Conservation (phyloP, 2,113 vertebrate species). For the Dryoscopus gambensis region DNA sequence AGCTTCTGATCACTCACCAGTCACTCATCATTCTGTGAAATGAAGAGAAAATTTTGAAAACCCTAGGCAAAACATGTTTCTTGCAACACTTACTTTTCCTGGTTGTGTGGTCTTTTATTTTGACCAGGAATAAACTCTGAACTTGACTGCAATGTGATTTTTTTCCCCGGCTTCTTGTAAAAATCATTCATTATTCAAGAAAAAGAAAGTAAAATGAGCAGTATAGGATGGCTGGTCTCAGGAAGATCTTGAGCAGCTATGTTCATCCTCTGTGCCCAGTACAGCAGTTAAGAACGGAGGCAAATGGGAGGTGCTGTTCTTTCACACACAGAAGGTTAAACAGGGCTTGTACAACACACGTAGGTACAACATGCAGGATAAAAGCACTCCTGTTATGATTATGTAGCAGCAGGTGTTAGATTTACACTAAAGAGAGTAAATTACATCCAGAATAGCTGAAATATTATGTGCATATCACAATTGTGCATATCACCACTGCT, state of each 20-base stretch:
- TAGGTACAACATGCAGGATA: neutral
- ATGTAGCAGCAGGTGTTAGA: neutral
- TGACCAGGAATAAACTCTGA: neutral
- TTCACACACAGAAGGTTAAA: neutral
- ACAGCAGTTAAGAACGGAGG: rapidly evolving
- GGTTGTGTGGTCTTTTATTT: neutral
- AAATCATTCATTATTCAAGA: neutral
- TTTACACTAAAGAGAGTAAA: neutral
- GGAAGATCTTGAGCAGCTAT: neutral
- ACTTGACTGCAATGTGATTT: neutral
- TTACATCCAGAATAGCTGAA: neutral
- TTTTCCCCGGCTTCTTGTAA: neutral
- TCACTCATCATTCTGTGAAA: no score
- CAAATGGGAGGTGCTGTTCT: rapidly evolving
- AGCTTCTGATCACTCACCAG: neutral
- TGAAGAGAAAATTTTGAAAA: neutral
- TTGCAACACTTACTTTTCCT: neutral
- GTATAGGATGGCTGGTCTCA: neutral
- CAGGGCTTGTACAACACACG: neutral
- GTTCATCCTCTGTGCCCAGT: neutral
- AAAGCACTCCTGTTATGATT: neutral
- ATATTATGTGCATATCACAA: neutral
- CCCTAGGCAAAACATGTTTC: neutral
- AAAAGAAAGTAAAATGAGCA: neutral
- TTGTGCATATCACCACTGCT: neutral